Conservation (phyloP, 2,888 invertebrate genomes). For the Trimorus sp. region DNA sequence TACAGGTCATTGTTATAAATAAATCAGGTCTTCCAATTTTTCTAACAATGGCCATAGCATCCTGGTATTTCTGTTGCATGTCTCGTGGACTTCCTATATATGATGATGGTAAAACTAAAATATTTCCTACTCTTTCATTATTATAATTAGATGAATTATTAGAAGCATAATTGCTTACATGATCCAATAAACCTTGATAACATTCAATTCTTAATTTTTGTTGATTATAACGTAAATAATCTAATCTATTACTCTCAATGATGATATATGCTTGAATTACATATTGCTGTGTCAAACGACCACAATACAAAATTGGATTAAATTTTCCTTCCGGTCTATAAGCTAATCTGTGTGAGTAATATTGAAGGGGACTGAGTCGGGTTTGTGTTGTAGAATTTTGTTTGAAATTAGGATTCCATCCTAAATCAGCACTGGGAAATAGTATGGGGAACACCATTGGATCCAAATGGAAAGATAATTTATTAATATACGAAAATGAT, state of each 20-base stretch:
- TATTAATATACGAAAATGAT: constrained; percentile 9
- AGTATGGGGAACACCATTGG: constrained; percentile 9
- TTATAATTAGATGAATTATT: constrained; percentile 18
- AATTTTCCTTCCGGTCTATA: not conserved
- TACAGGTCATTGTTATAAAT: too few species aligned
- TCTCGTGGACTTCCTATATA: too few species aligned
- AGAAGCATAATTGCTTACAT: constrained; percentile 1
- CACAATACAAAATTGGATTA: too few species aligned
- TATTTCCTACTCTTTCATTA: constrained; percentile 3
- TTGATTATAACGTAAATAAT: constrained; percentile 20
- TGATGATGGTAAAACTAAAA: too few species aligned
- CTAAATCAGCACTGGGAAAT: constrained; percentile 18
- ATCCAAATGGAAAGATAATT: constrained; percentile 23
- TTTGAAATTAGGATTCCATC: constrained; percentile 22
- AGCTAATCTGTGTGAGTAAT: not conserved
- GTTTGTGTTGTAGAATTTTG: constrained; percentile 14
- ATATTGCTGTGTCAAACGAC: constrained; percentile 16
- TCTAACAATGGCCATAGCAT: too few species aligned
- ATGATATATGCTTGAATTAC: constrained; percentile 20
- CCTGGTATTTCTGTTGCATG: too few species aligned
- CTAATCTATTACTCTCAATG: constrained; percentile 15
- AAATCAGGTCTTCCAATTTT: too few species aligned
- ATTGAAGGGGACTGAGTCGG: constrained; percentile 9
- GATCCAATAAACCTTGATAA: constrained; percentile 24
- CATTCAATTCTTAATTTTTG: constrained; percentile 20